Evolutionary conservation across 2,113 vertebrate species (phyloP).

Genomic region (Tachysurus fulvidraco): DNA sequence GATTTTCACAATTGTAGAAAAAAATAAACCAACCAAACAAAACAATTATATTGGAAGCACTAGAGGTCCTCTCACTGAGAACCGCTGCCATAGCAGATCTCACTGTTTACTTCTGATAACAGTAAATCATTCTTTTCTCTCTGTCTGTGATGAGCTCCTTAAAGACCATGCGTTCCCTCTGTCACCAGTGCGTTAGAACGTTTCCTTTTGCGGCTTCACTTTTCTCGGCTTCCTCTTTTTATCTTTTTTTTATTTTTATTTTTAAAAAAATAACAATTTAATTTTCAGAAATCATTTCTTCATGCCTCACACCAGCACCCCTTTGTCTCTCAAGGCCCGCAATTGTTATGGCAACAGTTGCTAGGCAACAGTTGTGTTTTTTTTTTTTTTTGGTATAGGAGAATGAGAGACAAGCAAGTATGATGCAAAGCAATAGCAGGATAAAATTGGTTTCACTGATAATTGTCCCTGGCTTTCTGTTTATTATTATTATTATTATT

Average conservation of each 20-base stretch:
- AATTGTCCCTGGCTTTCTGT: background rate
- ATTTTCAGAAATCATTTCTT: slow-evolving; percentile 19
- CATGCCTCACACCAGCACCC: slow-evolving; percentile 4
- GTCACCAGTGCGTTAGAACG: too few relatives aligned
- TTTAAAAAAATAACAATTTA: background rate
- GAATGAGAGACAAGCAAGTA: background rate
- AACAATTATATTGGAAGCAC: background rate
- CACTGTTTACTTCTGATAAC: background rate
- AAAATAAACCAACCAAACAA: background rate
- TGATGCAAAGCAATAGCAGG: background rate
- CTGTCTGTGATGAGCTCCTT: background rate
- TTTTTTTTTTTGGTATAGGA: background rate
- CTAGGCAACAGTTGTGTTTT: slow-evolving; percentile 48
- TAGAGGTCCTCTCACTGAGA: background rate
- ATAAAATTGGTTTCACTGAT: background rate
- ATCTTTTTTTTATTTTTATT: background rate
- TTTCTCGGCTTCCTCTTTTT: slow-evolving; percentile 1
- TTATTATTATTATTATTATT: too few relatives aligned
- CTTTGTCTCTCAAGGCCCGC: slow-evolving; percentile 43
- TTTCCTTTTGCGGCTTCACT: background rate
- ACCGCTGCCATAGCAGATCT: background rate
- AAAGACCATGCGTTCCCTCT: too few relatives aligned
- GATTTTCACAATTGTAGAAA: background rate
- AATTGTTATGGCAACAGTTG: slow-evolving; percentile 52
- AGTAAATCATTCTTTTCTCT: background rate